Base-by-base conservation (phyloP, 2,797 vertebrate species). In the Clarias fuscus region DNA sequence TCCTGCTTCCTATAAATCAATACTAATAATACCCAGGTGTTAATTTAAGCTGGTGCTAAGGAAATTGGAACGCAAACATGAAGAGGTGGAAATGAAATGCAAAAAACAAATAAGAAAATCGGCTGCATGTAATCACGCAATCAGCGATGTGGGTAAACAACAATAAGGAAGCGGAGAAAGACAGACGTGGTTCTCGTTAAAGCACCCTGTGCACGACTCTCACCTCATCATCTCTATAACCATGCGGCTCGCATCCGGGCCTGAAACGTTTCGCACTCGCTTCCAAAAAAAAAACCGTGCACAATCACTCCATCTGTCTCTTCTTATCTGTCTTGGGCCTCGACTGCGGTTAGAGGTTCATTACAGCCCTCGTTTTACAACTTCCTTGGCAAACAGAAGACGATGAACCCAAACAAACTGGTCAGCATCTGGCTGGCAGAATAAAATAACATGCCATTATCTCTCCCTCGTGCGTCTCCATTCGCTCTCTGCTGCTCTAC, bases 371-470 rank as follows among this genome's bases (percentile, higher is more conserved):
- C 65, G 27, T 53, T 33, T 91, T 89, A 62, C 76, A 79, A 89
- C 88, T 93, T 89, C 90, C 89, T 91, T 92, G 89, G 92, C 91
- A 92, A 93, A 93, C 90, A 91, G 89, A 87, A 91, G 89, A 87
- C 84, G 88, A 91, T 92, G 87, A 91, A 89, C 91, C 90, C 86
- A 92, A 93, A 92, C 92, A 92, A 93, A 93, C 86, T 89, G 92
- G 94, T 93, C 93, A 94, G 93, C 91, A 92, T 92, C 82, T 68
- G 40, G 81, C 82, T 82, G 72, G 89, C 92, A 91, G 91, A 93
- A 93, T 93, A 93, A 93, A 93, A 92, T 90, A 93, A 91, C 89
- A 90, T 80, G 85, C 88, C 88, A 89, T 94, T 92, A 93, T 93
- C 92, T 91, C 27, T 68, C 83, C 77, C 88, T 90, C 89, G 91